Evolutionary conservation across 1,140 invertebrate genomes (phyloP).

Genomic region (Musca vetustissima): DNA sequence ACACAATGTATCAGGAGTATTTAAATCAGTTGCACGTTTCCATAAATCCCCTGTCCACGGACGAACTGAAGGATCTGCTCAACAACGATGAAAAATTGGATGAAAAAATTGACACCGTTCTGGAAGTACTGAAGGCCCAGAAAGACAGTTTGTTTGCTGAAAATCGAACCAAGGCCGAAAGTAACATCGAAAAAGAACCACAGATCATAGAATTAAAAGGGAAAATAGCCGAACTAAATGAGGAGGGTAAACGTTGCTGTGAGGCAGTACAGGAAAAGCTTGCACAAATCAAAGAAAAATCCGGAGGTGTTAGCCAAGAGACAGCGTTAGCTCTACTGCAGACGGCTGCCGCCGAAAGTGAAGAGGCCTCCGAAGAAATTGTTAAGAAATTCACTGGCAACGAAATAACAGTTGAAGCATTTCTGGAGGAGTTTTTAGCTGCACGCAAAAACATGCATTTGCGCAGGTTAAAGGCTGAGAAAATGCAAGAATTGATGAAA

Average conservation of each 20-base stretch:
- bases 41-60: conserved; percentile 64
- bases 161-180: conserved; percentile 84
- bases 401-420: conserved; percentile 74
- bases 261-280: conserved; percentile 69
- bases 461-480: conserved; percentile 81
- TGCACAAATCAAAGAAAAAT: conserved; percentile 67
- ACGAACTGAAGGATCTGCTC: conserved; percentile 80
- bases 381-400: conserved; percentile 76
- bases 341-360: conserved; percentile 80
- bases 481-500: conserved; percentile 77
- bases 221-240: conserved; percentile 68
- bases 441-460: conserved; percentile 77
- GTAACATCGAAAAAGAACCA: conserved; percentile 81
- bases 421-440: conserved; percentile 74
- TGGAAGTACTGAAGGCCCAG: conserved; percentile 77
- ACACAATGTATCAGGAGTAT: conserved; percentile 56
- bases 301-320: conserved; percentile 72
- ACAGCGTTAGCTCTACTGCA: conserved; percentile 81
- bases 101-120: conserved; percentile 68
- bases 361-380: conserved; percentile 82
- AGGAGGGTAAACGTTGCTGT: conserved; percentile 68
- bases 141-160: conserved; percentile 83
- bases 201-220: conserved; percentile 73
- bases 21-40: conserved; percentile 57
- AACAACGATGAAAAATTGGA: conserved; percentile 84